Base-by-base conservation (phyloP, 2,797 vertebrate genomes). In the Melanitta fusca region DNA sequence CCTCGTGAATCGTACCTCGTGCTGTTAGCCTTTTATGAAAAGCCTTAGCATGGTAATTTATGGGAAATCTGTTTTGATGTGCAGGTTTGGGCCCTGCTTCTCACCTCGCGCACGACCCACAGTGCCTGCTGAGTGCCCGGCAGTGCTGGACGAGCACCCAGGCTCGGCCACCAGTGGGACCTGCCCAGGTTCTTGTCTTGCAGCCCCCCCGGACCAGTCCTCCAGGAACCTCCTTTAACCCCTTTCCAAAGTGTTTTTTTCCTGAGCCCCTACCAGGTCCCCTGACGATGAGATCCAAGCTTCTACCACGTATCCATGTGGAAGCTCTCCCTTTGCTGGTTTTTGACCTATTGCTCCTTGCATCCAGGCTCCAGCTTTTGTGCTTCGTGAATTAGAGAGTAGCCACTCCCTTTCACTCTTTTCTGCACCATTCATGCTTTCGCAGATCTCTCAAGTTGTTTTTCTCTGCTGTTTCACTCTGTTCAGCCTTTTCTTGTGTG, bases 11-110 rank as follows among this genome's bases (percentile, higher is more conserved):
- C 88, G 89, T 69, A 32, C 64, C 47, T 79, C 10, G 4, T 9
- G 32, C 51, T 27, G 39, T n/a, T 45, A 54, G 72, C 53, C 78
- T 78, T 71, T 74, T 34, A 45, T 54, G 45, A 61, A 90, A 88
- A 88, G 54, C 38, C 27, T 72, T 65, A 45, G 38, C 30, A 4
- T 16, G 20, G 88, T 81, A 54, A 91, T 91, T 95, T 85, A 73
- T 79, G 93, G 85, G 73, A 47, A 96, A 86, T 91, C 71, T 88
- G 75, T 82, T 95, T 74, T 87, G 89, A 74, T 93, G 87, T 85
- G 93, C 82, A 78, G 75, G 28, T 56, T 64, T 85, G 72, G 58
- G 53, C 80, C 61, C 17, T 2, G 1, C 1, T 75, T 80, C 54
- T 60, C 25, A 25, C 73, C 93, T 80, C 30, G 54, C 28, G 60